A percentile compares a stretch with the other conserved stretches of the same genome.
phyloP scores from a whole-genome alignment of 1,140 invertebrate species.

The Bacillus rossius region DNA sequence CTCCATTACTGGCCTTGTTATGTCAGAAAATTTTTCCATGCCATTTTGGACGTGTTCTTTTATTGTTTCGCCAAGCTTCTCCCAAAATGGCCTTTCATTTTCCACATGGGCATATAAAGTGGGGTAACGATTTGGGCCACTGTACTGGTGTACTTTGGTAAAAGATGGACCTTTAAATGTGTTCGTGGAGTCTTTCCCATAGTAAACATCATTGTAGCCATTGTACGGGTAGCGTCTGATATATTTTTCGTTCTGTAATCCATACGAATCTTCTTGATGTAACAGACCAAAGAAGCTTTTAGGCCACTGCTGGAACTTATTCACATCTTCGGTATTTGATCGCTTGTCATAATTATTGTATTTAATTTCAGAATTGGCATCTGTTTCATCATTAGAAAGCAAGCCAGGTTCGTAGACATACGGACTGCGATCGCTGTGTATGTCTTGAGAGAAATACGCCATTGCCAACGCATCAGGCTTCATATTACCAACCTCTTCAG shows the following conservation, averaged over 20 bases:
- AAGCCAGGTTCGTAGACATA: constrained; percentile 25
- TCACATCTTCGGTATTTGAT: no score
- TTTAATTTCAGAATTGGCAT: background rate
- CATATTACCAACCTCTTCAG: background rate
- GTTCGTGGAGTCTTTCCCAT: background rate
- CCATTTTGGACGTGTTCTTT: constrained; percentile 63
- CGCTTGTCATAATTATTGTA: no score
- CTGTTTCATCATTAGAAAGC: background rate
- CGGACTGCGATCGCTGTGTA: constrained; percentile 39
- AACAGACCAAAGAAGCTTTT: background rate
- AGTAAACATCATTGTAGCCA: constrained; percentile 1
- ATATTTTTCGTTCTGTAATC: constrained; percentile 6
- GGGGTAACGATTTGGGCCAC: constrained; percentile 23
- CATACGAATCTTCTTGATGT: constrained; percentile 8
- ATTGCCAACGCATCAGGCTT: background rate
- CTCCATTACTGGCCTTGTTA: constrained; percentile 64
- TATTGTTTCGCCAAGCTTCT: constrained; percentile 61
- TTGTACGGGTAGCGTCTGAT: constrained; percentile 6
- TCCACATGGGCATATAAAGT: background rate
- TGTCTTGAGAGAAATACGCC: constrained; percentile 33
- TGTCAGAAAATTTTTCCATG: constrained; percentile 59
- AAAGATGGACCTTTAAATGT: background rate
- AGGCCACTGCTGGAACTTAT: background rate
- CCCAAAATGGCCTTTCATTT: constrained; percentile 58
- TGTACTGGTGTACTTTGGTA: constrained; percentile 37